A percentile compares a stretch with the other conserved stretches of the same genome.
Evolutionary conservation across 1,140 invertebrate species (phyloP).

Genomic region (Conus betulinus): DNA sequence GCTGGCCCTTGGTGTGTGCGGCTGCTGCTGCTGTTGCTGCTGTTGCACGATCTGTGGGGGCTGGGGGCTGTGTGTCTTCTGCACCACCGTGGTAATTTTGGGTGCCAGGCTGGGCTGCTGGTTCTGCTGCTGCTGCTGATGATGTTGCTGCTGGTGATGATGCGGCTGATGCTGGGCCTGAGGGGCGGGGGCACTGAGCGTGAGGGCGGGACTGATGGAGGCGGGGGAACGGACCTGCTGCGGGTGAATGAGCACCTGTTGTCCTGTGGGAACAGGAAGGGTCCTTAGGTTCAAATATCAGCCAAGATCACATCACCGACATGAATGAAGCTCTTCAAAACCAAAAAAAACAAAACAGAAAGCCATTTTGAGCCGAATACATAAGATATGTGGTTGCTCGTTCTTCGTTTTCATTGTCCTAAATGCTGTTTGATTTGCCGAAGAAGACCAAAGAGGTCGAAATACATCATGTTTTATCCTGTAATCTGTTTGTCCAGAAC

Average conservation of each 20-base stretch:
- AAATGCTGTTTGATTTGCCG: too few species aligned
- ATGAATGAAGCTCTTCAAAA: too few species aligned
- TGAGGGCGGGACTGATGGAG: constrained; percentile 46
- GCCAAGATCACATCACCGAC: too few species aligned
- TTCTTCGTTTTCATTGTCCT: too few species aligned
- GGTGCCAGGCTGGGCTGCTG: constrained; percentile 54
- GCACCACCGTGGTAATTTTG: constrained; percentile 45
- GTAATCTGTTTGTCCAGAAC: too few species aligned
- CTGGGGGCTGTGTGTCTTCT: constrained; percentile 46
- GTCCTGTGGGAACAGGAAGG: constrained; percentile 40
- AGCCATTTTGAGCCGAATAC: too few species aligned
- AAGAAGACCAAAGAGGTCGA: too few species aligned
- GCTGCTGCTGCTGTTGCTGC: constrained; percentile 9
- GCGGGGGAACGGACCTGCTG: constrained; percentile 55
- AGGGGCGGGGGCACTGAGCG: constrained; percentile 27
- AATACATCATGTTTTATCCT: too few species aligned
- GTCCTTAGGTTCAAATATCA: too few species aligned
- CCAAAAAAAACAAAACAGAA: too few species aligned
- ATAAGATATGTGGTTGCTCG: too few species aligned
- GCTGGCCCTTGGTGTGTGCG: constrained; percentile 32
- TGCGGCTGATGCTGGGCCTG: constrained; percentile 5
- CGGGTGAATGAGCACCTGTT: constrained; percentile 67
- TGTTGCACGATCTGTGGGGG: constrained; percentile 19
- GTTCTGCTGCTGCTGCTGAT: constrained; percentile 17
- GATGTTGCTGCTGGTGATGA: constrained; percentile 33